Evolutionary conservation across 2,888 invertebrate genomes (phyloP), one percentile per base, ranked within the genome.

Genomic region (Volucella inanis): DNA sequence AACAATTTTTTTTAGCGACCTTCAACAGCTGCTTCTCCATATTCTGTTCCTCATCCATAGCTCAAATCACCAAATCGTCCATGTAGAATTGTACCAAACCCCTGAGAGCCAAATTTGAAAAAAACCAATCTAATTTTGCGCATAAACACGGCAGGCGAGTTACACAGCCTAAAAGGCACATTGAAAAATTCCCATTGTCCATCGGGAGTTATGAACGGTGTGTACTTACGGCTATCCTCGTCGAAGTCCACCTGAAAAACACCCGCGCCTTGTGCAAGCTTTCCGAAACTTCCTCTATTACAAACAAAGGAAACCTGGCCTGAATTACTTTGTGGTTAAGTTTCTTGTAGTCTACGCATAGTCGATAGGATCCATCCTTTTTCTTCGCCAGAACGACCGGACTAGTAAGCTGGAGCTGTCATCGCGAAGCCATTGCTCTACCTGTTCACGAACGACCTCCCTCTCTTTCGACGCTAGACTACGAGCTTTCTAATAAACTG

Each of bases 81-180:
- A 18, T 18, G n/a, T n/a, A n/a, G 43, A 52, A 49, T 18, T 62
- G 8, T 22, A 68, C 61, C 1, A 45, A 9, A 2, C 52, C 10
- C 1, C 55, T n/a, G n/a, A 14, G n/a, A 12, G 61, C 54, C 38
- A 70, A 55, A 10, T 41, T 3, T 15, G 47, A 8, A 15, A 62
- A 70, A 2, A 14, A 70, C 39, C 2, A n/a, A 14, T 10, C 61
- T 61, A 1, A 77, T 67, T 14, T 52, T 70, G 38, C 90, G 57
- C 18, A 87, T 89, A 62, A 92, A 91, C 18, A 89, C 87, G 9
- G 88, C 82, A 11, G 91, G 91, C 10, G 18, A 18, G 2, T 18
- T 18, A 18, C 18, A 18, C 18, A 18, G 18, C 18, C 18, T 3
- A 2, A 22, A 2, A 22, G 18, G 18, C 2, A 3, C 18, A 0